phyloP scores from a whole-genome alignment of 2,888 invertebrate genomes.

The Tenthredo notha region DNA sequence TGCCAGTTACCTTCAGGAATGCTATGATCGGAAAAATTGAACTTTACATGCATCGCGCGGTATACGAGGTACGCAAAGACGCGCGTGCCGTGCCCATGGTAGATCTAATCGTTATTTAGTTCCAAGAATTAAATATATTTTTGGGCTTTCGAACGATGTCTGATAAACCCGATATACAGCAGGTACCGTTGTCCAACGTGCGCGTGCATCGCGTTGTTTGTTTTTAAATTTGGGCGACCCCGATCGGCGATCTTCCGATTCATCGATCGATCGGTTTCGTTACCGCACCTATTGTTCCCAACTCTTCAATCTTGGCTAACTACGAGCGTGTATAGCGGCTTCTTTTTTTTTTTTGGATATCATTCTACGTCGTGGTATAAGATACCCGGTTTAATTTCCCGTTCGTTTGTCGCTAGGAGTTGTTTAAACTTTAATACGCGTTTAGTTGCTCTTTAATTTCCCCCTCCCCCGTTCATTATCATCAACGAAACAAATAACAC shows the following conservation, averaged over 20 bases:
- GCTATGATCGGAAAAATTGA: neutral
- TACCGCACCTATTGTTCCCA: conserved; percentile 29
- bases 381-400: conserved; percentile 21
- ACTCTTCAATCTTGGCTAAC: conserved; percentile 12
- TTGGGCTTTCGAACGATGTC: conserved; percentile 13
- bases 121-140: conserved; percentile 40
- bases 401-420: neutral
- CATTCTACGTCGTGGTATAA: neutral
- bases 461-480: neutral
- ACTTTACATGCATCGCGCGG: conserved; percentile 34
- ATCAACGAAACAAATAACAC: neutral
- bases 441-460: neutral
- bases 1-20: neutral
- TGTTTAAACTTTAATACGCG: neutral
- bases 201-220: conserved; percentile 32
- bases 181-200: conserved; percentile 11
- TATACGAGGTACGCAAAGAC: conserved; percentile 25
- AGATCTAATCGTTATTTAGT: conserved; percentile 20
- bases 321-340: neutral
- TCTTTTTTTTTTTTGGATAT: neutral
- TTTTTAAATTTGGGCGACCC: conserved; percentile 44
- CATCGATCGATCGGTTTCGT: conserved; percentile 14
- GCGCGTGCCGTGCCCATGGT: conserved; percentile 30
- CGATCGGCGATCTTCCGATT: conserved; percentile 43
- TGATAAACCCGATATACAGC: conserved; percentile 14